A percentile compares a stretch with the other conserved stretches of the same genome.
phyloP scores from a whole-genome alignment of 2,888 invertebrate species.

The Catocala nupta region DNA sequence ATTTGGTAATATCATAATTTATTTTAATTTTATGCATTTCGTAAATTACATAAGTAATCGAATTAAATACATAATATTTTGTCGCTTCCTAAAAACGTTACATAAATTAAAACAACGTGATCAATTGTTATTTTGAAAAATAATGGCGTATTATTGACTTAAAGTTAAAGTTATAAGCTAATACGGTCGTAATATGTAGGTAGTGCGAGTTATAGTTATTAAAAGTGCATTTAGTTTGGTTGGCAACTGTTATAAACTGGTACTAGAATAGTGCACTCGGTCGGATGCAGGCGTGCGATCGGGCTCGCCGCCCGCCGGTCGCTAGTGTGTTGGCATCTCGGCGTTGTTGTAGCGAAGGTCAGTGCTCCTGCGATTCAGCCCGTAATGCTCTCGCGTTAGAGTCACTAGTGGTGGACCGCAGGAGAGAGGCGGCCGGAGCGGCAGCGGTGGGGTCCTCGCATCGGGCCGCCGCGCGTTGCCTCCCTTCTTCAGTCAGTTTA shows the following conservation, averaged over 20 bases:
- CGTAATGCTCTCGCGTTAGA: slow-evolving; percentile 81
- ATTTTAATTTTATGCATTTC: too few relatives aligned
- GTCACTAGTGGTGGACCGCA: slow-evolving; percentile 77
- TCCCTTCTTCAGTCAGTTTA: slow-evolving; percentile 75
- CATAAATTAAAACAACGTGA: too few relatives aligned
- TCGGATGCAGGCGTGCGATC: slow-evolving; percentile 66
- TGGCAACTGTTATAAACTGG: slow-evolving; percentile 48
- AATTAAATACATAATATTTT: too few relatives aligned
- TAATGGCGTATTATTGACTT: too few relatives aligned
- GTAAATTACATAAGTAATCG: background rate
- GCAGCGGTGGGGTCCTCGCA: slow-evolving; percentile 81
- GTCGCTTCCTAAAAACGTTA: too few relatives aligned
- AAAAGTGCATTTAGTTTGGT: slow-evolving; percentile 39
- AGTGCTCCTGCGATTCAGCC: slow-evolving; percentile 82
- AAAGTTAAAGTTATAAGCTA: too few relatives aligned
- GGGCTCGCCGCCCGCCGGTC: slow-evolving; percentile 53
- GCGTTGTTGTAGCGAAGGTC: slow-evolving; percentile 74
- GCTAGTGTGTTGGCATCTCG: slow-evolving; percentile 57
- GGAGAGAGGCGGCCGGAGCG: slow-evolving; percentile 76
- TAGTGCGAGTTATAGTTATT: background rate
- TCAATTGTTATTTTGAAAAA: too few relatives aligned
- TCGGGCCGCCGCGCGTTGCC: slow-evolving; percentile 68
- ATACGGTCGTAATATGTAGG: background rate
- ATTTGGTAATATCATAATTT: too few relatives aligned
- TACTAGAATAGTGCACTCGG: slow-evolving; percentile 66